phyloP scores from a whole-genome alignment of 2,888 invertebrate species.

The Idaea dimidiata region DNA sequence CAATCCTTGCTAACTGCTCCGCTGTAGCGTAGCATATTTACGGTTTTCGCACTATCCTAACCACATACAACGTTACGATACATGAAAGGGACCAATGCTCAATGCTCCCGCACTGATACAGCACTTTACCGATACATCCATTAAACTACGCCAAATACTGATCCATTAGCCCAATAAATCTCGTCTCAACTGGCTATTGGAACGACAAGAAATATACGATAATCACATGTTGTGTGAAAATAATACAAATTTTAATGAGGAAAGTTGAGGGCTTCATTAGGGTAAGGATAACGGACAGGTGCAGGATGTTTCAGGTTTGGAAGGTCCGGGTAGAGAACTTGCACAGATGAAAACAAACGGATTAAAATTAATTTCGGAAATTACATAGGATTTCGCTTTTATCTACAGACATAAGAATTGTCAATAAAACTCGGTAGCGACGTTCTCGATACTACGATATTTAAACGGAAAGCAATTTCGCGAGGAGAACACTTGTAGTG shows the following conservation, averaged over 20 bases:
- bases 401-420: slow-evolving; percentile 47
- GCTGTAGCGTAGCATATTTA: slow-evolving; percentile 46
- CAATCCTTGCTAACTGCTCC: slow-evolving; percentile 60
- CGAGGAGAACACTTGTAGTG: slow-evolving; percentile 59
- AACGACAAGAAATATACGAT: slow-evolving; percentile 1
- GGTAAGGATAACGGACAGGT: slow-evolving; percentile 1
- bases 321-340: slow-evolving; percentile 9
- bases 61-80: slow-evolving; percentile 36
- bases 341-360: slow-evolving; percentile 25
- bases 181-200: not conserved
- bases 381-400: slow-evolving; percentile 29
- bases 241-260: not conserved
- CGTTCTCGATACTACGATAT: slow-evolving; percentile 56
- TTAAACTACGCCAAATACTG: slow-evolving; percentile 13
- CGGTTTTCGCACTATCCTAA: slow-evolving; percentile 41
- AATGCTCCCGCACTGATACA: slow-evolving; percentile 18
- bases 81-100: slow-evolving; percentile 26
- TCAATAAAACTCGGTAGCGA: slow-evolving; percentile 39
- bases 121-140: slow-evolving; percentile 14
- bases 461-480: slow-evolving; percentile 68
- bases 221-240: slow-evolving; percentile 2
- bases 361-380: slow-evolving; percentile 14
- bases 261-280: not conserved
- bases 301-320: not conserved
- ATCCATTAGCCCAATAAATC: slow-evolving; percentile 4